Evolutionary conservation across 2,888 invertebrate species (phyloP).

Genomic region (Listrodromus nycthemerus): DNA sequence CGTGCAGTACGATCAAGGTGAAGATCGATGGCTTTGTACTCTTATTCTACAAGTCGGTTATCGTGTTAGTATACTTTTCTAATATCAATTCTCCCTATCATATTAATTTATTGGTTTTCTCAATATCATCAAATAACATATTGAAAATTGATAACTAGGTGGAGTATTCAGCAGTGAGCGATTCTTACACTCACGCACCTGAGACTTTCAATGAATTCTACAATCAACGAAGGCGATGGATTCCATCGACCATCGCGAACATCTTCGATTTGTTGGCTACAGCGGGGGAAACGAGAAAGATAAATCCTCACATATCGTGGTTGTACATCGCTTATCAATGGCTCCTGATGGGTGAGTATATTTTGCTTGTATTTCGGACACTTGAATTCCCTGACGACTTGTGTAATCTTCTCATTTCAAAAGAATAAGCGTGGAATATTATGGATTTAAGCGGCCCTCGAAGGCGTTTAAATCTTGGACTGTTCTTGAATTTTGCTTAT

Average conservation of each 20-base stretch:
- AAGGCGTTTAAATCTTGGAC: no score
- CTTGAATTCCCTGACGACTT: not conserved
- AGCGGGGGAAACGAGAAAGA: conserved; percentile 91
- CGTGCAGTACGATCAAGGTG: conserved; percentile 98
- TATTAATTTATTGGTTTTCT: not conserved
- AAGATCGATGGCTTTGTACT: conserved; percentile 98
- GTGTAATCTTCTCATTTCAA: no score
- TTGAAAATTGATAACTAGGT: conserved; percentile 81
- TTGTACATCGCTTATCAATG: conserved; percentile 91
- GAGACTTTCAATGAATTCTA: conserved; percentile 97
- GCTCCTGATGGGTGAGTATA: conserved; percentile 87
- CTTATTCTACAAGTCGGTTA: conserved; percentile 95
- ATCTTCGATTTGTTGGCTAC: conserved; percentile 94
- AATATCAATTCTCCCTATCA: not conserved
- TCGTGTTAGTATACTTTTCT: conserved; percentile 85
- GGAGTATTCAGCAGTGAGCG: conserved; percentile 97
- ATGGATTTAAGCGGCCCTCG: no score
- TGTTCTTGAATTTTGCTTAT: no score
- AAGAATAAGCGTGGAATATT: no score
- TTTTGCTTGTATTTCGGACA: not conserved
- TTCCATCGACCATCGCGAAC: conserved; percentile 98
- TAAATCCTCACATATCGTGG: conserved; percentile 95
- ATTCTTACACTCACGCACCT: conserved; percentile 97
- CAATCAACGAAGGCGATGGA: conserved; percentile 97
- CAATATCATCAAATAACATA: not conserved